Base-by-base conservation (phyloP, 2,888 invertebrate species). In the Platynereis dumerilii region DNA sequence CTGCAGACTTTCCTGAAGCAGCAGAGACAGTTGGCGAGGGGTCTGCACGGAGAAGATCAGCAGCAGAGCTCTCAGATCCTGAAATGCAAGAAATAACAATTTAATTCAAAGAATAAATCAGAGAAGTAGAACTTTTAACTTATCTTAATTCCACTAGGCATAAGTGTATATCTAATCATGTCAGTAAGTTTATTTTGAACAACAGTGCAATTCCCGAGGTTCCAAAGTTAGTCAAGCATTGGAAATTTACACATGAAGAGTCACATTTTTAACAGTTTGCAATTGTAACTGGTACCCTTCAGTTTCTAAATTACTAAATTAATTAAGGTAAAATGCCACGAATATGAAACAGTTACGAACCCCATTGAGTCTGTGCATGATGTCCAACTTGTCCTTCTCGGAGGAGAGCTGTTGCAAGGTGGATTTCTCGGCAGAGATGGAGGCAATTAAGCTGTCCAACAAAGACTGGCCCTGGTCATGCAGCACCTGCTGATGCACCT, bases 401-500 rank as follows among this genome's bases (percentile, higher is more conserved):
- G 74, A 71, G 59, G 74, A 45, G 29, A 76, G 68, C 42, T 76
- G 79, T 64, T 80, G 78, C 54, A 79, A 63, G 0, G 78, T 72
- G 17, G 76, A 72, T 54, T 77, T 76, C 67, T 81, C 81, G 15
- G 80, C 78, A 24, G 78, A 75, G 52, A 89, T 81, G 2, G 89
- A 87, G n/a, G 87, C 87, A n/a, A 89, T 87, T 10, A 89, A 85
- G 72, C 87, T 88, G 72, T 88, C 88, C 64, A 89, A 87, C 74
- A 89, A 85, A 44, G 87, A 86, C 69, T 88, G 84, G 0, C 89
- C 89, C 65, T 80, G 79, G 63, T 82, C 80, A 66, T 75, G 77
- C 24, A 82, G 69, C 28, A 82, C 89, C 75, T 88, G 89, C 48
- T 87, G 86, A 26, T 89, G 87, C 39, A 88, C 87, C 88, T 88